phyloP scores from a whole-genome alignment of 2,113 vertebrate species.

The Dolichallabes microphthalmus region DNA sequence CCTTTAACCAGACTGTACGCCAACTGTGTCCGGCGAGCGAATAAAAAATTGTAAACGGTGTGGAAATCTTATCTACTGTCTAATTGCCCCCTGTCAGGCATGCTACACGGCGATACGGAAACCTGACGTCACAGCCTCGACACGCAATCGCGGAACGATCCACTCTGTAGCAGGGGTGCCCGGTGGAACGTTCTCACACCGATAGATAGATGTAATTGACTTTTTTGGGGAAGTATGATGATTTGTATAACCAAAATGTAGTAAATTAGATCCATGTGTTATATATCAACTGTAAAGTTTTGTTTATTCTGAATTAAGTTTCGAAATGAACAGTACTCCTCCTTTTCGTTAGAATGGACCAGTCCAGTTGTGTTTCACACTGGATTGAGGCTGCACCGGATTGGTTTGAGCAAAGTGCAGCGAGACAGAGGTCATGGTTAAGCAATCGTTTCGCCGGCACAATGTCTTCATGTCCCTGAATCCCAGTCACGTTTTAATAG shows the following conservation, averaged over 20 bases:
- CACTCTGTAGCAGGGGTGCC: not conserved
- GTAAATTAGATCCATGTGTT: not conserved
- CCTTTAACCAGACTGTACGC: not conserved
- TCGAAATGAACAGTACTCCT: not conserved
- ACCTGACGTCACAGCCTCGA: constrained; percentile 57
- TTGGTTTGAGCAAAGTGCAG: constrained; percentile 48
- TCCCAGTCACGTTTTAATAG: not conserved
- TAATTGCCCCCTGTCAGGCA: constrained; percentile 44
- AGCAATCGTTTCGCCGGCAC: constrained; percentile 52
- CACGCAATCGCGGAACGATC: constrained; percentile 56
- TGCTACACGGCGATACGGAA: constrained; percentile 59
- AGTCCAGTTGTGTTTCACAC: constrained; percentile 2
- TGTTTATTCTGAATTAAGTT: not conserved
- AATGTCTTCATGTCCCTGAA: constrained; percentile 39
- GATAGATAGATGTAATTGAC: no score
- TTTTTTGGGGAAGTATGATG: not conserved
- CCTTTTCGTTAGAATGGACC: not conserved
- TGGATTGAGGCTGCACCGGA: not conserved
- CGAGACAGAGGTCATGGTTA: constrained; percentile 66
- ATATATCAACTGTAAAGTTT: not conserved
- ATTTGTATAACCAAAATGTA: no score
- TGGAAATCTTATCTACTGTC: constrained; percentile 59
- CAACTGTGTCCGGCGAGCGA: no score
- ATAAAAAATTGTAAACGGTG: not conserved
- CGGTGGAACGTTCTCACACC: not conserved